phyloP scores from a whole-genome alignment of 1,140 invertebrate genomes.

The Eupristina koningsbergeri region DNA sequence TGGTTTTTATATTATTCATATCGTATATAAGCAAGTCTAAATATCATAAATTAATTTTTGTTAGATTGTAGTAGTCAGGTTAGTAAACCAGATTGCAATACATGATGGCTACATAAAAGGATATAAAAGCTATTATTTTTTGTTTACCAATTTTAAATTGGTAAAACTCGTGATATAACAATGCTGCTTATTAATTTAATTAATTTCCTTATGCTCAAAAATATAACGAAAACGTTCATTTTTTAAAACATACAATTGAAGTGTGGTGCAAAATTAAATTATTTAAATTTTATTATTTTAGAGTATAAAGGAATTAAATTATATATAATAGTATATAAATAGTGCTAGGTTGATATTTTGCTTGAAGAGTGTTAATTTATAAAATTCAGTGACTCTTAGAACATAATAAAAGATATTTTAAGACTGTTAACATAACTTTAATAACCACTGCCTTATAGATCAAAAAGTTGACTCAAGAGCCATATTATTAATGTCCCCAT shows the following conservation, averaged over 20 bases:
- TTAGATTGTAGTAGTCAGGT: constrained; percentile 28
- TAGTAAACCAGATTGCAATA: constrained; percentile 23
- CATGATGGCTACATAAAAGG: neutral
- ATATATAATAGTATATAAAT: neutral
- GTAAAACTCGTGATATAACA: neutral
- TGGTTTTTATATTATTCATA: neutral
- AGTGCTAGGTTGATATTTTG: neutral
- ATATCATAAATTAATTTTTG: constrained; percentile 3
- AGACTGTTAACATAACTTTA: neutral
- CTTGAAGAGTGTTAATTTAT: neutral
- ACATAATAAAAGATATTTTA: neutral
- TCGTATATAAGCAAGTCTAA: constrained; percentile 4
- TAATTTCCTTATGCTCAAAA: constrained; percentile 26
- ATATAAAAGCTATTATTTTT: constrained; percentile 1
- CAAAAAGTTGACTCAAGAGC: neutral
- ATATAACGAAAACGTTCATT: neutral
- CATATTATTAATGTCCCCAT: neutral
- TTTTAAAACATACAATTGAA: neutral
- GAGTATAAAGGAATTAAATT: constrained; percentile 15
- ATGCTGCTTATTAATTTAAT: neutral
- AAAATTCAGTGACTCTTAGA: neutral
- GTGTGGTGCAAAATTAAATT: neutral
- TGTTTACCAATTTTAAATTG: neutral
- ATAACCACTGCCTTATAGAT: neutral
- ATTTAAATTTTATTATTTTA: neutral